A percentile compares a stretch with the other conserved stretches of the same genome.
Conservation (phyloP, 2,888 invertebrate genomes). For the Lomographa bimaculata region DNA sequence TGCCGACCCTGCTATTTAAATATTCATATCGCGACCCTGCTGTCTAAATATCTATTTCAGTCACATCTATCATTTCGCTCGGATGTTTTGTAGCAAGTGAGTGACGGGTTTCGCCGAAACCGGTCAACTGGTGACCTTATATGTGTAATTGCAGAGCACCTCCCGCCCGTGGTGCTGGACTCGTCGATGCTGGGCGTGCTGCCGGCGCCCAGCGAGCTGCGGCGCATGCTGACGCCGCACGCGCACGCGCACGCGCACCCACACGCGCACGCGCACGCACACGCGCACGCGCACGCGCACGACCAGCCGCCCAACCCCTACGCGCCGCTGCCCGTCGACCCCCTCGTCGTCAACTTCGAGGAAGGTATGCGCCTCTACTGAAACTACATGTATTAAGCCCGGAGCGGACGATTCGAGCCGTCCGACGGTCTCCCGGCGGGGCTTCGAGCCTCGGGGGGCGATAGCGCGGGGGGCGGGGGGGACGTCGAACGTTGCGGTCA, state of each 20-base stretch:
- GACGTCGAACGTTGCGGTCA: too few relatives aligned
- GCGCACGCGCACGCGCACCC: constrained; percentile 45
- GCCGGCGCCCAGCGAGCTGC: constrained; percentile 60
- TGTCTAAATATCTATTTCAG: too few relatives aligned
- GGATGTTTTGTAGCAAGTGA: too few relatives aligned
- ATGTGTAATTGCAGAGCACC: constrained; percentile 17
- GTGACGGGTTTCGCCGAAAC: too few relatives aligned
- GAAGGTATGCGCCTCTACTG: constrained; percentile 92
- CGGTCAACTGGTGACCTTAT: too few relatives aligned
- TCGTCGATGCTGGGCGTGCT: constrained; percentile 72
- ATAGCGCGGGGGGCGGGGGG: too few relatives aligned
- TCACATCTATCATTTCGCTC: too few relatives aligned
- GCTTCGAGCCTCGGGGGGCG: too few relatives aligned
- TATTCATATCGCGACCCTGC: too few relatives aligned
- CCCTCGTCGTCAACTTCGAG: constrained; percentile 90
- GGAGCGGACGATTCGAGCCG: constrained; percentile 49
- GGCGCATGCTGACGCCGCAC: constrained; percentile 61
- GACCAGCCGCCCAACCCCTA: constrained; percentile 55
- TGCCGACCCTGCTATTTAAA: too few relatives aligned
- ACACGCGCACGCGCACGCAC: constrained; percentile 44
- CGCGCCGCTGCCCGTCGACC: constrained; percentile 84
- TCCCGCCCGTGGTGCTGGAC: constrained; percentile 64
- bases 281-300: constrained; percentile 46
- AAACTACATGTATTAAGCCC: constrained; percentile 71
- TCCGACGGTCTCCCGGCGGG: constrained; percentile 3